Evolutionary conservation across 30 jellyfish, hydroid and myxozoan genomes (phyloP), one percentile per base, ranked within the genome.

Genomic region (Clytia hemisphaerica): DNA sequence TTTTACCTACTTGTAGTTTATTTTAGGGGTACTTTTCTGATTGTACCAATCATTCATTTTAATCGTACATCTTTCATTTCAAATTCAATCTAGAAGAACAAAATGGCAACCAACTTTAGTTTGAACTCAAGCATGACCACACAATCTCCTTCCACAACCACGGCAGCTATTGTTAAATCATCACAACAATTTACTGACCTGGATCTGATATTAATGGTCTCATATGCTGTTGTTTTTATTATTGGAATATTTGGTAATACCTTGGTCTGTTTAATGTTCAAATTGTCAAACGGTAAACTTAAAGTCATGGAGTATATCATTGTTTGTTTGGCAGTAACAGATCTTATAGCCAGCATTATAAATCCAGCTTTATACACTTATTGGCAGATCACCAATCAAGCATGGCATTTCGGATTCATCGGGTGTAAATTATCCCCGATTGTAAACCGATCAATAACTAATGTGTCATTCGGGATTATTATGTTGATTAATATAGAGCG

Each of bases 341-440:
- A 83, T 44, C 32, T 83, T 7, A 6, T 76, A 1, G 86, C 93
- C 16, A 74, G 93, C 25, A 35, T 83, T 22, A 24, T 76, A 65
- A 76, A 67, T 49, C 95, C 95, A 2, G 37, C 84, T 4, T 49
- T 75, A 25, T 76, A 30, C 40, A 70, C 70, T 5, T 83, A 83
- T 46, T 67, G 83, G 83, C 82, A 50, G n/a, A 26, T 60, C 30
- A 76, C 92, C 1, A 65, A 16, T 37, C 24, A 68, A 1, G 61
- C 62, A 28, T 83, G 95, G 95, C 75, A 75, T 40, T 83, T 83
- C 42, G 95, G 95, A 0, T 24, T 61, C 19, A 25, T 68, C 30
- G 95, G 81, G 3, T 83, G 95, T 44, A 83, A 75, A 74, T 22
- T 83, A n/a, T 73, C 76, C 19, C 81, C 79, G 6, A 85, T 83